Base-by-base conservation (phyloP, 1,140 invertebrate species). In the Drosophila micromelanica region DNA sequence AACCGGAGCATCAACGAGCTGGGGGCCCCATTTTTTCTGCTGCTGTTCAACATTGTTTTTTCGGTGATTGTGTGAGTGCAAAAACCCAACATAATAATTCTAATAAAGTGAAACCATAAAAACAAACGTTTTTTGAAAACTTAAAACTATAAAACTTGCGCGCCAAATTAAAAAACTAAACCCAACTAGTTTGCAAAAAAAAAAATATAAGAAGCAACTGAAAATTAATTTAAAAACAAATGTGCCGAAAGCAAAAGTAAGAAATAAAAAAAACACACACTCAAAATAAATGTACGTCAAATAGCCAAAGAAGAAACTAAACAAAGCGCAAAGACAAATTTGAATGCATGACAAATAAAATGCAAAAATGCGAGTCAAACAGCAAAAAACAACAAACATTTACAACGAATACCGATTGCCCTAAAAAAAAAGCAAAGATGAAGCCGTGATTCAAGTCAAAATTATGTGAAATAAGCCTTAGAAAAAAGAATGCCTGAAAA, bases 271-370 rank as follows among this genome's bases (percentile, higher is more conserved):
- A 65, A 52, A 27, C 27, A 27, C 5, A 27, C 5, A 27, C 27
- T 5, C 32, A 32, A 56, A 68, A 15, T 54, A 52, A 63, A 17
- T 32, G 49, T 20, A 46, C 46, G 43, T 45, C 42, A 71, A 56
- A 70, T 52, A 59, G 54, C 17, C 46, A 57, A 35, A 61, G 20
- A 45, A 27, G 60, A 45, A 71, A 75, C 65, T 43, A 42, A 59
- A 42, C 30, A 52, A 54, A 69, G 30, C 60, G 55, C 73, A 78
- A 78, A 12, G 42, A 54, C 65, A 52, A 76, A 73, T 73, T 64
- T 48, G 64, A 79, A 79, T 70, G 76, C 70, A 79, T 32, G 51
- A 54, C 42, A 57, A 70, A 63, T 46, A 52, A 35, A 69, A 42
- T 37, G 20, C 40, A 46, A 54, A 40, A 17, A 5, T 32, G 32